Conservation (phyloP, 1,140 invertebrate species). For the Acromyrmex echinatior region DNA sequence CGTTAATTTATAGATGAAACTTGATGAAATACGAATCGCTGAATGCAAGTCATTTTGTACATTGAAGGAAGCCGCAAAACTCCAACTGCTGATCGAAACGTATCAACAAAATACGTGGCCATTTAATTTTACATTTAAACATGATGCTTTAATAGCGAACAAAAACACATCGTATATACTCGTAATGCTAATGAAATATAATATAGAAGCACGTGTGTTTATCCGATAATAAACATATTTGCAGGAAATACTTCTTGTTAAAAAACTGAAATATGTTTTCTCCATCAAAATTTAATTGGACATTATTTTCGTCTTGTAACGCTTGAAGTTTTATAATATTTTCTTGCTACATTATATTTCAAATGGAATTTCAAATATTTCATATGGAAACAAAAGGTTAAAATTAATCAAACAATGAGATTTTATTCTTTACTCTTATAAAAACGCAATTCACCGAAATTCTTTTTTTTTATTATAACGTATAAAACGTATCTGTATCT, state of each 20-base stretch:
- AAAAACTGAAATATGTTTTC: neutral
- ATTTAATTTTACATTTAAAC: conserved; percentile 46
- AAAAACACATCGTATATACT: conserved; percentile 16
- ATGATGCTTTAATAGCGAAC: neutral
- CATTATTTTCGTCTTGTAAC: neutral
- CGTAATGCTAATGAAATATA: conserved; percentile 28
- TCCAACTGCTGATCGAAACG: conserved; percentile 4
- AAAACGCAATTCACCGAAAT: neutral
- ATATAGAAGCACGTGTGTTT: neutral
- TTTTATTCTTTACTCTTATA: neutral
- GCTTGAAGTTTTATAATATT: neutral
- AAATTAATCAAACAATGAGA: neutral
- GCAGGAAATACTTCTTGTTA: conserved; percentile 8
- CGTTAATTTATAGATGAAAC: conserved; percentile 25
- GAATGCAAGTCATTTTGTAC: neutral
- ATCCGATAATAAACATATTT: neutral
- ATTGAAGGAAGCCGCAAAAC: conserved; percentile 35
- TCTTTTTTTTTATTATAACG: neutral
- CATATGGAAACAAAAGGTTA: neutral
- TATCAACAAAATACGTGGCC: neutral
- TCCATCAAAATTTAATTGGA: conserved; percentile 22
- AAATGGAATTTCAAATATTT: neutral
- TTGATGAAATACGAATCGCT: conserved; percentile 18
- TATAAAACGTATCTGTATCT: neutral
- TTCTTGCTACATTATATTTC: neutral